A percentile compares a stretch with the other conserved stretches of the same genome.
Evolutionary conservation across 2,797 vertebrate species (phyloP).

Genomic region (Moxostoma hubbsi): DNA sequence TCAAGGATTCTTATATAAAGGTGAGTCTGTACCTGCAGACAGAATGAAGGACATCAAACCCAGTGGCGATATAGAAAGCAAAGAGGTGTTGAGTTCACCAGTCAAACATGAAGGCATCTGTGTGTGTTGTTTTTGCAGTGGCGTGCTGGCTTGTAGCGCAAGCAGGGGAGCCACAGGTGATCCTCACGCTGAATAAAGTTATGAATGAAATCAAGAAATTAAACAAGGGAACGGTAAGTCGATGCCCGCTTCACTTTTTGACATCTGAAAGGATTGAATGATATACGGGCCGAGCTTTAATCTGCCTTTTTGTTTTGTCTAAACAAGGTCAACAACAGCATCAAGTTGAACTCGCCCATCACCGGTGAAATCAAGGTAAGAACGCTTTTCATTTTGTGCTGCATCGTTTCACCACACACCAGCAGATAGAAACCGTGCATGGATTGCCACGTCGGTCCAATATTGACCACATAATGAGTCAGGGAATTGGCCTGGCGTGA

Average conservation of each 20-base stretch:
- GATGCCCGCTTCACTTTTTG: not conserved
- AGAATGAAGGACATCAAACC: conserved; percentile 51
- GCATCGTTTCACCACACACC: no score
- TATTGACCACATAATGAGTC: not conserved
- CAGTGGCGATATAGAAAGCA: conserved; percentile 63
- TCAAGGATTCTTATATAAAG: conserved; percentile 91
- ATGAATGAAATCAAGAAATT: fast-evolving
- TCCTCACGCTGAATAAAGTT: conserved; percentile 56
- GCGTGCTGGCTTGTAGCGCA: conserved; percentile 62
- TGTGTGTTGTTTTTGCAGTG: conserved; percentile 76
- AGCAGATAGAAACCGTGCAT: no score
- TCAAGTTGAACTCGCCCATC: conserved; percentile 45
- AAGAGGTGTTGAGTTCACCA: conserved; percentile 46
- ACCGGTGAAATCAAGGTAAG: conserved; percentile 68
- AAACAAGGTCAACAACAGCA: conserved; percentile 56
- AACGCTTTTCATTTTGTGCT: no score
- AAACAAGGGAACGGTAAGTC: conserved; percentile 61
- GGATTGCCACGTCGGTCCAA: not conserved
- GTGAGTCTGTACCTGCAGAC: conserved; percentile 72
- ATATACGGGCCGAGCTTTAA: not conserved
- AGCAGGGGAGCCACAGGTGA: fast-evolving
- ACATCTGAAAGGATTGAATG: not conserved
- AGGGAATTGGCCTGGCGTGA: not conserved
- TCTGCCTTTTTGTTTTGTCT: conserved; percentile 31
- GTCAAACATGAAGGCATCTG: conserved; percentile 72